Evolutionary conservation across 2,888 invertebrate species (phyloP), one percentile per base, ranked within the genome.

Genomic region (Cinara cedri): DNA sequence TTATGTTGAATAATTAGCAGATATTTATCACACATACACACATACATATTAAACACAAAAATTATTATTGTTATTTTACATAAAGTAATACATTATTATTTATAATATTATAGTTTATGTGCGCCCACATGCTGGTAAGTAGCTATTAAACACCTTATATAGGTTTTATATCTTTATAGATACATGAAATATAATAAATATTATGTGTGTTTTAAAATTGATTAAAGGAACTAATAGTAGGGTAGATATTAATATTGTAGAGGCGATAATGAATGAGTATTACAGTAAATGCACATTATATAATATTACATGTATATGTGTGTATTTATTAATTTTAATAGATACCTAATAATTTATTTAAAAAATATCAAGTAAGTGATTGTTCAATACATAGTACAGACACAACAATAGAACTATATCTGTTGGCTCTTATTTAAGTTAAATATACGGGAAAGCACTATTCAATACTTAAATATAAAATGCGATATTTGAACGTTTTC

Each of bases 401-500:
- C 10, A 62, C 34, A 62, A 62, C 11, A 62, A 62, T 62, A 62
- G n/a, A 62, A 34, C 4, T 65, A 65, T 66, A 10, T 24, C 34
- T 34, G 34, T 34, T 34, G 34, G 34, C 34, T 34, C 34, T 34
- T 34, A 34, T 34, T 34, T 66, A 66, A 66, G 24, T 21, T 66
- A 46, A 46, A 3, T 46, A 49, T 4, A 46, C 10, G 66, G 14
- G 24, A 66, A 24, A 34, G 6, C 34, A 62, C 21, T 66, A 66
- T 49, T 46, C 66, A 46, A 66, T 11, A 66, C 46, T 49, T 66
- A 66, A 24, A 49, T 0, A 66, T 66, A 66, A 66, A 21, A 19
- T 55, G 54, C n/a, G 6, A 6, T 34, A 34, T 3, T 34, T 6
- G 3, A 34, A 34, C 34, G 34, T 34, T 34, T 34, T 34, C 6